phyloP scores from a whole-genome alignment of 2,797 vertebrate genomes.

The Chromis chromis region DNA sequence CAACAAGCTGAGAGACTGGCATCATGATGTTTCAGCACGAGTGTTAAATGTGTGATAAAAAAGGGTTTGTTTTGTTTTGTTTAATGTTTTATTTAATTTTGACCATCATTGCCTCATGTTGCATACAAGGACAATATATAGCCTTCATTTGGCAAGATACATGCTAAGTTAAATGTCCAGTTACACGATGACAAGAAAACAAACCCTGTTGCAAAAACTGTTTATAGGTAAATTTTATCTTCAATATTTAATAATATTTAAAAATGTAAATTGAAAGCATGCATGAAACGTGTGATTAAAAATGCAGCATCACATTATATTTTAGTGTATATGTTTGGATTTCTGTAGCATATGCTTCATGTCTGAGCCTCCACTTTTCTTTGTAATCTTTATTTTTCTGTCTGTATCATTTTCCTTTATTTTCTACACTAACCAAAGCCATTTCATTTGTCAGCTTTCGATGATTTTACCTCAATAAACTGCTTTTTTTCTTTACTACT shows the following conservation, averaged over 20 bases:
- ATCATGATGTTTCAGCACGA: slow-evolving; percentile 94
- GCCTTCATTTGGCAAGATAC: background rate
- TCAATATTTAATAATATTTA: slow-evolving; percentile 14
- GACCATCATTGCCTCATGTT: background rate
- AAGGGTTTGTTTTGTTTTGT: slow-evolving; percentile 22
- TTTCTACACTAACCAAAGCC: slow-evolving; percentile 56
- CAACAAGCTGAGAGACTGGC: slow-evolving; percentile 98
- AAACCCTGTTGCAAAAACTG: slow-evolving; percentile 7
- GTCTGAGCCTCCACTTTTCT: slow-evolving; percentile 26
- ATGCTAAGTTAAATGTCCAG: background rate
- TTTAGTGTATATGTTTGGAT: slow-evolving; percentile 2
- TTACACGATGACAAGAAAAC: background rate
- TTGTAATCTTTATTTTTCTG: slow-evolving; percentile 27
- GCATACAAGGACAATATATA: background rate
- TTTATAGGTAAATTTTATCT: slow-evolving; percentile 14
- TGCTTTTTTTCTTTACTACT: slow-evolving; percentile 49
- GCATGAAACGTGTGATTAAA: slow-evolving; percentile 13
- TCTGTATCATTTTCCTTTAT: slow-evolving; percentile 25
- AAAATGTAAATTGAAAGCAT: slow-evolving; percentile 37
- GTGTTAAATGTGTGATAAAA: slow-evolving; percentile 92
- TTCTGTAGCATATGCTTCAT: slow-evolving; percentile 13
- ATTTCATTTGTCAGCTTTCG: slow-evolving; percentile 28
- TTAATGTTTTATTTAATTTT: slow-evolving; percentile 37
- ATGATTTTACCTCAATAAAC: slow-evolving; percentile 71
- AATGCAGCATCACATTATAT: slow-evolving; percentile 13